These are phyloP conservation scores for Leucopternis melanops DNA, from an alignment of 2,113 vertebrate species.

Conservation along the genomic window DNA sequence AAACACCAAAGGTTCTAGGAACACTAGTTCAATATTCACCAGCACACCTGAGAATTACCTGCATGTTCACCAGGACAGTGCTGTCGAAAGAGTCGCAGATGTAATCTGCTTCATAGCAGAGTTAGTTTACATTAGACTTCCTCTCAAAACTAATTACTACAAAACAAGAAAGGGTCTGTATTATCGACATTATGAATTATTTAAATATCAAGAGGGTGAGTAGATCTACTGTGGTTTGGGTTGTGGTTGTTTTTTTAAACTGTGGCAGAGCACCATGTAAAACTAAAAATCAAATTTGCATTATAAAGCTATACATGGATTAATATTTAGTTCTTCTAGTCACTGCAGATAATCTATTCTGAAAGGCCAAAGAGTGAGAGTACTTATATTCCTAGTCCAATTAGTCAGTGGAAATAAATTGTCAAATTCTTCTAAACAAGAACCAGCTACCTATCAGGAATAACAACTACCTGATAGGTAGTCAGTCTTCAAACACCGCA, in stretches of 20 bases:
- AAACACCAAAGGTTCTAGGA: neutral
- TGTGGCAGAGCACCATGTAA: neutral
- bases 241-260: neutral
- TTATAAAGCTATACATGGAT: neutral
- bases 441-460: neutral
- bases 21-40: rapidly evolving
- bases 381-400: neutral
- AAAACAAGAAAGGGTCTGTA: neutral
- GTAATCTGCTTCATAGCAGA: rapidly evolving
- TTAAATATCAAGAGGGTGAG: neutral
- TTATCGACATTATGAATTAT: rapidly evolving
- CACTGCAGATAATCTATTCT: neutral
- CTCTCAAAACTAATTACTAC: neutral
- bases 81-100: rapidly evolving
- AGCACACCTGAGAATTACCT: neutral
- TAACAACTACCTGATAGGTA: neutral
- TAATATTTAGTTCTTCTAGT: neutral
- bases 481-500: neutral
- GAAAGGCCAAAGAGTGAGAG: neutral
- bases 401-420: neutral
- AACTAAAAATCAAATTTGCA: neutral
- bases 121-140: neutral
- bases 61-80: rapidly evolving
- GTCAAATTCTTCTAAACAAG: neutral
- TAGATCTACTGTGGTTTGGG: rapidly evolving